These are phyloP conservation scores for Engystomops pustulosus DNA, from an alignment of 2,113 vertebrate genomes.

Conservation along the genomic window DNA sequence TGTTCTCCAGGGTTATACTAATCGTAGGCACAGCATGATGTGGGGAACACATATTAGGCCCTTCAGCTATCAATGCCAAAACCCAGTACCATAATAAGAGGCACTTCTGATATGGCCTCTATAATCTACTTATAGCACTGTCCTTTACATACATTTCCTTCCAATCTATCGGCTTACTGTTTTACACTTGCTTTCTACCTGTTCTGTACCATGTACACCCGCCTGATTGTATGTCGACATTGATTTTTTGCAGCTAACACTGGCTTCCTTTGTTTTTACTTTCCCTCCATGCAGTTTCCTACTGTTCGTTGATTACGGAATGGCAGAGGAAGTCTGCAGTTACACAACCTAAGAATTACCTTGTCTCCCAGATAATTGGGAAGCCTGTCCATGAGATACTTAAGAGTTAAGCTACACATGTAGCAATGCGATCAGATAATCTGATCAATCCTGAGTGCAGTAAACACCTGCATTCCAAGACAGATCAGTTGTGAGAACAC, in stretches of 20 bases:
- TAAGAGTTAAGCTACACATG: conserved; percentile 16
- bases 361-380: neutral
- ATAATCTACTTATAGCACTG: neutral
- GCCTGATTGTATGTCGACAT: conserved; percentile 26
- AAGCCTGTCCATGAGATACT: conserved; percentile 13
- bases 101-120: neutral
- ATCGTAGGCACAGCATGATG: neutral
- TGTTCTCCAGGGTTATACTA: too few relatives aligned
- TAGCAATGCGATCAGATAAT: conserved; percentile 9
- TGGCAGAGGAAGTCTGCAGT: conserved; percentile 6
- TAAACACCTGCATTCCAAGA: conserved; percentile 29
- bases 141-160: neutral
- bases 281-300: conserved; percentile 1
- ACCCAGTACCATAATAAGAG: neutral
- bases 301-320: conserved; percentile 22
- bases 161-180: neutral
- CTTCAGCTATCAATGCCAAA: neutral
- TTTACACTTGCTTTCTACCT: neutral
- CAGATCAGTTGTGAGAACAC: neutral
- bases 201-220: neutral
- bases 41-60: neutral
- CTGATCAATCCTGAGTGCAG: conserved; percentile 17
- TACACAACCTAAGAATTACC: neutral
- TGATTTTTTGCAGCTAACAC: conserved; percentile 7
- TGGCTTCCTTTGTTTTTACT: conserved; percentile 5